Conservation (phyloP, 2,113 vertebrate species). For the Dascyllus trimaculatus region DNA sequence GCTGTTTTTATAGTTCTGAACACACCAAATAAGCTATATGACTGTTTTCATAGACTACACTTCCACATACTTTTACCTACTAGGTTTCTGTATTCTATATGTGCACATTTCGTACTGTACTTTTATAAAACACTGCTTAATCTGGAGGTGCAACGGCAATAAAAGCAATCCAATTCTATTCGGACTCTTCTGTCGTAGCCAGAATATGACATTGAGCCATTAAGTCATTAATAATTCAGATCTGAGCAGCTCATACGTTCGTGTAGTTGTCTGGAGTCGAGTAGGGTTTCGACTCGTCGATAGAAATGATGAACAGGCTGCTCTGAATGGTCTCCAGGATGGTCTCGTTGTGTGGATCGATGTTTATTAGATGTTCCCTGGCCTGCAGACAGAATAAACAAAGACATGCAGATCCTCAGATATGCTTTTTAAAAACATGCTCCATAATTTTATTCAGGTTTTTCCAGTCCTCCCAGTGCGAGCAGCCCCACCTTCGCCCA, state of each 20-base stretch:
- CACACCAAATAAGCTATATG: too few relatives aligned
- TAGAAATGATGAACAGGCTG: slow-evolving; percentile 88
- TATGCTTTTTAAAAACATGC: not conserved
- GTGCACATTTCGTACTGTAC: too few relatives aligned
- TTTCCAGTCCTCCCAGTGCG: not conserved
- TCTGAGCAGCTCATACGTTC: slow-evolving; percentile 78
- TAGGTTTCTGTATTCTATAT: too few relatives aligned
- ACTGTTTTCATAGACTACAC: too few relatives aligned
- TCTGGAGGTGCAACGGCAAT: too few relatives aligned
- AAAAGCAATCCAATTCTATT: too few relatives aligned
- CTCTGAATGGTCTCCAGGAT: slow-evolving; percentile 93
- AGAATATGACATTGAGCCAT: not conserved
- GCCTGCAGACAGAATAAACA: slow-evolving; percentile 79
- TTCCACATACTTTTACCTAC: too few relatives aligned
- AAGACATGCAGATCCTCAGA: not conserved
- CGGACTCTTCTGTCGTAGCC: not conserved
- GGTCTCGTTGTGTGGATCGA: slow-evolving; percentile 90
- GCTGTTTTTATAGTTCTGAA: too few relatives aligned
- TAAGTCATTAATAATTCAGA: not conserved
- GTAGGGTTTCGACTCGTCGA: slow-evolving; percentile 90
- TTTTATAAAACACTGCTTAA: too few relatives aligned
- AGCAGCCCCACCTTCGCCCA: slow-evolving; percentile 91
- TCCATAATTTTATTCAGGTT: not conserved
- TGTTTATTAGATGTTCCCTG: slow-evolving; percentile 90
- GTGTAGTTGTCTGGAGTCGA: slow-evolving; percentile 90